Evolutionary conservation across 2,797 vertebrate genomes (phyloP).

Genomic region (Leptatherina wallacei): DNA sequence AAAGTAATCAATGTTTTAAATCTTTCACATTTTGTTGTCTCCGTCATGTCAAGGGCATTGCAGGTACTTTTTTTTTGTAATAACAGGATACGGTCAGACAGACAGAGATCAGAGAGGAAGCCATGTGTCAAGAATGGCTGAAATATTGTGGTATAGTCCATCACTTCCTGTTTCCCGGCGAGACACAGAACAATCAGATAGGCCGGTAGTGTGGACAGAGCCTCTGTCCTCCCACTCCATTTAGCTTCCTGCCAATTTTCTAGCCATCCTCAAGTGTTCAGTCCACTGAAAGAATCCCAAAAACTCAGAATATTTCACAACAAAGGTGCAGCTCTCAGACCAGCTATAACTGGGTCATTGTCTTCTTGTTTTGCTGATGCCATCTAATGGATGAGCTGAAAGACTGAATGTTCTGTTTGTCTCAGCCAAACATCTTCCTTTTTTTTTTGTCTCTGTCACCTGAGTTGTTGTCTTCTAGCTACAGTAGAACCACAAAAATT

Average conservation of each 20-base stretch:
- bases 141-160: slow-evolving; percentile 51
- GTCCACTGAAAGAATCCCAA: slow-evolving; percentile 35
- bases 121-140: slow-evolving; percentile 45
- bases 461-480: slow-evolving; percentile 25
- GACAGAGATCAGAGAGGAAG: slow-evolving; percentile 62
- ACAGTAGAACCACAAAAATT: slow-evolving; percentile 29
- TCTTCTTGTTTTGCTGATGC: slow-evolving; percentile 15
- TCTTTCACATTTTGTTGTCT: neutral
- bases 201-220: slow-evolving; percentile 33
- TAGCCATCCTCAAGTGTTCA: slow-evolving; percentile 34
- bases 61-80: neutral
- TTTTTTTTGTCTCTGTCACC: slow-evolving; percentile 5
- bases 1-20: neutral
- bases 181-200: slow-evolving; percentile 66
- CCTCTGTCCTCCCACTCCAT: slow-evolving; percentile 61
- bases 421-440: neutral
- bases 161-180: slow-evolving; percentile 68
- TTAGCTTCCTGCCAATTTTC: slow-evolving; percentile 63
- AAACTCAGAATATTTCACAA: slow-evolving; percentile 62
- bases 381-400: slow-evolving; percentile 1
- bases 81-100: slow-evolving; percentile 54
- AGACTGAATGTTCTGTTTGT: slow-evolving; percentile 6
- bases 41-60: neutral
- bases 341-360: slow-evolving; percentile 24
- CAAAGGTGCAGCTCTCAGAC: slow-evolving; percentile 46